These are phyloP conservation scores for Agrilus mali DNA, from an alignment of 2,888 invertebrate species.

Conservation along the genomic window DNA sequence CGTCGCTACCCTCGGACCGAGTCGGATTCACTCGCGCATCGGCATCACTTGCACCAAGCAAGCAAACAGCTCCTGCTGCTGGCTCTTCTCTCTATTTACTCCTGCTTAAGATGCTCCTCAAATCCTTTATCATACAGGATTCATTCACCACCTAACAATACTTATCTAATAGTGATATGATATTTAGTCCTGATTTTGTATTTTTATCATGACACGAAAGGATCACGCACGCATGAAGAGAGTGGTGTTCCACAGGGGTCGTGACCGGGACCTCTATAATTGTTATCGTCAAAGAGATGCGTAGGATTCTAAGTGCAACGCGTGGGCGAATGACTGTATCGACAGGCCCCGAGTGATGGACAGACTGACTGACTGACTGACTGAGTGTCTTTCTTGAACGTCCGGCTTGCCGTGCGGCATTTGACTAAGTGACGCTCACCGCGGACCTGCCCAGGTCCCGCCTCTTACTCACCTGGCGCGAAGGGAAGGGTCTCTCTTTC, in stretches of 20 bases:
- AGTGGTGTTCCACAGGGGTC: neutral
- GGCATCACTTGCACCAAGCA: conserved; percentile 14
- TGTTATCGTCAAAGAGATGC: neutral
- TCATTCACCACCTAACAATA: too few relatives aligned
- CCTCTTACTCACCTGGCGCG: conserved; percentile 31
- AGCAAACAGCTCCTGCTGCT: too few relatives aligned
- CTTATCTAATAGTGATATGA: too few relatives aligned
- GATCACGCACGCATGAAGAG: too few relatives aligned
- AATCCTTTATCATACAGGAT: too few relatives aligned
- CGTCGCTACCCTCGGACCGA: conserved; percentile 32
- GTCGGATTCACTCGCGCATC: conserved; percentile 23
- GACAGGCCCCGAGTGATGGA: conserved; percentile 2
- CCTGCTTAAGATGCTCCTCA: too few relatives aligned
- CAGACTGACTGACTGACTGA: conserved; percentile 21
- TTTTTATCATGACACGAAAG: too few relatives aligned
- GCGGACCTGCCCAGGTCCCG: conserved; percentile 32
- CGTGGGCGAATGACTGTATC: conserved; percentile 15
- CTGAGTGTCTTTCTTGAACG: conserved; percentile 23
- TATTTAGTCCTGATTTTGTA: too few relatives aligned
- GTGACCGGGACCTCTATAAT: neutral
- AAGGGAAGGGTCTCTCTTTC: conserved; percentile 33
- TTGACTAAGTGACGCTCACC: conserved; percentile 30
- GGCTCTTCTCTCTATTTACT: too few relatives aligned
- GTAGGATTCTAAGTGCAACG: conserved; percentile 2
- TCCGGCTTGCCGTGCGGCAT: conserved; percentile 29